These are phyloP conservation scores for Eleutherodactylus coqui DNA, from an alignment of 2,797 vertebrate genomes.

Conservation along the genomic window DNA sequence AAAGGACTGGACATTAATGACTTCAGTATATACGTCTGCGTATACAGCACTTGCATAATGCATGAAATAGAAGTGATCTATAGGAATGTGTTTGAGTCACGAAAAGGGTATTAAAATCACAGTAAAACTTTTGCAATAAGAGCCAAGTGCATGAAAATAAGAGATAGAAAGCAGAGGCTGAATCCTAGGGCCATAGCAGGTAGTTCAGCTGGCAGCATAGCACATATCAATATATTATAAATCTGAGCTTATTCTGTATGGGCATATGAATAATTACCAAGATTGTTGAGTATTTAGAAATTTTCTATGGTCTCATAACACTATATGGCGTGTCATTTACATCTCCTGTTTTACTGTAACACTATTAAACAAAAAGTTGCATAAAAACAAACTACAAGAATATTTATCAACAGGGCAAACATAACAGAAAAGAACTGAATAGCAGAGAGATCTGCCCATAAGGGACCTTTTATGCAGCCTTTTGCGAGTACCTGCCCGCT, in stretches of 20 bases:
- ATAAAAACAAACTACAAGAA: too few species aligned
- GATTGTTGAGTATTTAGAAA: not conserved
- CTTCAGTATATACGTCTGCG: not conserved
- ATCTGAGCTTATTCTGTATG: not conserved
- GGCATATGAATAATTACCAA: not conserved
- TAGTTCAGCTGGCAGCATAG: not conserved
- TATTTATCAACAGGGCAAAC: too few species aligned
- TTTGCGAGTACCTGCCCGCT: too few species aligned
- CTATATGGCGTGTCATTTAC: too few species aligned
- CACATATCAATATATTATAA: not conserved
- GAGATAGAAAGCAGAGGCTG: not conserved
- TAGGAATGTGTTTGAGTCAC: conserved; percentile 36
- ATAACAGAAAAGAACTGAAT: too few species aligned
- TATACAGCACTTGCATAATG: not conserved
- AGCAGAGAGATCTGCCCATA: not conserved
- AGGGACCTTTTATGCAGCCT: too few species aligned
- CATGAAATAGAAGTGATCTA: not conserved
- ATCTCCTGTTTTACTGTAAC: too few species aligned
- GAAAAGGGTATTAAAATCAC: not conserved
- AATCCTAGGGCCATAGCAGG: not conserved
- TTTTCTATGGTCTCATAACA: not conserved
- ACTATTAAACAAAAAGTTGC: too few species aligned
- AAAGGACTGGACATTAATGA: not conserved
- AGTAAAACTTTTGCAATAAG: not conserved
- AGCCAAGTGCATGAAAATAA: too few species aligned